A percentile compares a stretch with the other conserved stretches of the same genome.
Evolutionary conservation across 2,888 invertebrate genomes (phyloP).

Genomic region (Falcaria lacertinaria): DNA sequence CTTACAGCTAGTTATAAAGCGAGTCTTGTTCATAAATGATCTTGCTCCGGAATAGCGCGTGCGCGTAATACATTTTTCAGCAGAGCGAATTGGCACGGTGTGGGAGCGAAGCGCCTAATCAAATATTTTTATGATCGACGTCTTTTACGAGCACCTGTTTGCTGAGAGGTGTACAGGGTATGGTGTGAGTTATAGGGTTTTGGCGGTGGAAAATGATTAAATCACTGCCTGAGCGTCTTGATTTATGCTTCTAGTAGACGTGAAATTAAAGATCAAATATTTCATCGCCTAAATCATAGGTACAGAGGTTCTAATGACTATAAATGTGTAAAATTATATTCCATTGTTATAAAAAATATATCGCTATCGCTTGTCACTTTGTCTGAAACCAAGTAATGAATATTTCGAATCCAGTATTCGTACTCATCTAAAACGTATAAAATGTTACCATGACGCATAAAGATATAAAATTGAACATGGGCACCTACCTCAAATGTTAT

Average conservation of each 20-base stretch:
- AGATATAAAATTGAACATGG: too few relatives aligned
- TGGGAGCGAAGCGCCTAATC: constrained; percentile 64
- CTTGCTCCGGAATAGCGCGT: constrained; percentile 28
- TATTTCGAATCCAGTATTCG: neutral
- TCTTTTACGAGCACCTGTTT: constrained; percentile 64
- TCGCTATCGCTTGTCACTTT: constrained; percentile 16
- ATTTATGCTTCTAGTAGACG: too few relatives aligned
- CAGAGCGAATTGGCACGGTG: constrained; percentile 57
- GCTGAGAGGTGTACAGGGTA: constrained; percentile 33
- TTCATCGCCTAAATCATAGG: too few relatives aligned
- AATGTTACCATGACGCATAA: too few relatives aligned
- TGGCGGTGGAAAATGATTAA: constrained; percentile 1
- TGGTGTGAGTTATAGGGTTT: constrained; percentile 18
- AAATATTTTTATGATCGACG: constrained; percentile 79
- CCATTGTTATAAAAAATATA: too few relatives aligned
- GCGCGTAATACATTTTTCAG: constrained; percentile 67
- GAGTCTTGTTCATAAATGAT: constrained; percentile 28
- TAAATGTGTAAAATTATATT: neutral
- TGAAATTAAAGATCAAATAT: too few relatives aligned
- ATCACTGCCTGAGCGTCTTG: too few relatives aligned
- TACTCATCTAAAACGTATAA: too few relatives aligned
- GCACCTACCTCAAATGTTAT: too few relatives aligned
- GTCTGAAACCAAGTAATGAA: neutral
- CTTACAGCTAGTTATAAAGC: too few relatives aligned
- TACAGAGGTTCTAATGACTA: neutral